These are phyloP conservation scores for Spilarctia lutea DNA, from an alignment of 2,888 invertebrate genomes.

Conservation along the genomic window DNA sequence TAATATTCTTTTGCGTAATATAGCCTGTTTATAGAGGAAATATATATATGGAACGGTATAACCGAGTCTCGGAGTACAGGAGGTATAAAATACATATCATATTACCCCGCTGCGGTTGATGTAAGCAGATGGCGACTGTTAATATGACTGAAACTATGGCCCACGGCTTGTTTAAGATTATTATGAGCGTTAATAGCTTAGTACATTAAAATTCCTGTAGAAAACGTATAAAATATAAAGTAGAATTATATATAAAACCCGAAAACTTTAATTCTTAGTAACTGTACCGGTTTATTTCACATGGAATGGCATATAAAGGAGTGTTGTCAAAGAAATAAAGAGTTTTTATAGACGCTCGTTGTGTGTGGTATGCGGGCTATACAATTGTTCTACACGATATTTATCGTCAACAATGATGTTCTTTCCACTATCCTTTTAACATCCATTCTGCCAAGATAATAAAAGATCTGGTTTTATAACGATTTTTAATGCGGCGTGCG, in stretches of 20 bases:
- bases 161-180: background rate
- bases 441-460: slow-evolving; percentile 32
- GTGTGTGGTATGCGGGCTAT: slow-evolving; percentile 61
- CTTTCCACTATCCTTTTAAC: slow-evolving; percentile 42
- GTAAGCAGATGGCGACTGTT: background rate
- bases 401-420: slow-evolving; percentile 53
- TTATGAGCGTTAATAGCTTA: background rate
- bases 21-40: background rate
- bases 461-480: slow-evolving; percentile 44
- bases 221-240: slow-evolving; percentile 25
- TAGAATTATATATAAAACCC: slow-evolving; percentile 31
- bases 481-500: slow-evolving; percentile 34
- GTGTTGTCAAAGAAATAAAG: slow-evolving; percentile 44
- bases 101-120: background rate
- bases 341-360: slow-evolving; percentile 54
- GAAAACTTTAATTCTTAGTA: slow-evolving; percentile 32
- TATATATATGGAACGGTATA: background rate
- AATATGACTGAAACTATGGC: background rate
- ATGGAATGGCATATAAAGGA: slow-evolving; percentile 27
- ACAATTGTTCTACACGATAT: slow-evolving; percentile 57
- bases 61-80: background rate
- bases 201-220: slow-evolving; percentile 11
- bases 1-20: background rate
- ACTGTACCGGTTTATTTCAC: slow-evolving; percentile 16
- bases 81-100: background rate